phyloP scores from a whole-genome alignment of 2,888 invertebrate species.

The Drosophila algonquin region DNA sequence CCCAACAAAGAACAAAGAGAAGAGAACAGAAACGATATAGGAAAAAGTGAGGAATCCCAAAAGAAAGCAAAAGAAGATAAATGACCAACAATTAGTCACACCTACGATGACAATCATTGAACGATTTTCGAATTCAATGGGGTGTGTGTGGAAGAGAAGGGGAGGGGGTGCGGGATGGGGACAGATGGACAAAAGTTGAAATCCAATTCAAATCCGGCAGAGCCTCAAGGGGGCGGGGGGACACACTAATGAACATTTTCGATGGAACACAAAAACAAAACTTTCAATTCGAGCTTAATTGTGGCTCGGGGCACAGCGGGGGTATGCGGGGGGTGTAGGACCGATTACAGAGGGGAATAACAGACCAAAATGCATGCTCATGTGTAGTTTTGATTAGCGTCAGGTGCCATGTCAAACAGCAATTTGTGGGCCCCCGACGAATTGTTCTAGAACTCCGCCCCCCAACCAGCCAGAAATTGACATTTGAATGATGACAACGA shows the following conservation, averaged over 20 bases:
- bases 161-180: background rate
- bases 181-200: constrained; percentile 8
- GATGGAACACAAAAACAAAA: constrained; percentile 34
- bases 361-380: constrained; percentile 29
- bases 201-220: constrained; percentile 30
- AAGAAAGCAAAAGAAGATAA: constrained; percentile 68
- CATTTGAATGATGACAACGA: constrained; percentile 78
- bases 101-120: constrained; percentile 78
- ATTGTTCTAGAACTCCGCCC: background rate
- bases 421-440: constrained; percentile 63
- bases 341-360: background rate
- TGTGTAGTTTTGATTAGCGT: constrained; percentile 77
- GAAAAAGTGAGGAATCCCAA: constrained; percentile 22
- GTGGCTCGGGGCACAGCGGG: background rate
- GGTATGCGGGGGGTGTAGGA: background rate
- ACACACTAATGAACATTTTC: constrained; percentile 67
- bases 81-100: constrained; percentile 79
- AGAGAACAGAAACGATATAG: constrained; percentile 12
- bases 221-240: background rate
- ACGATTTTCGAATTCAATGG: constrained; percentile 65
- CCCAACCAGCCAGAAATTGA: constrained; percentile 45
- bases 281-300: constrained; percentile 30
- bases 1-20: constrained; percentile 30
- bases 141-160: constrained; percentile 6
- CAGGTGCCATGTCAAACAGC: constrained; percentile 79